Evolutionary conservation across 2,797 vertebrate genomes (phyloP).

Genomic region (Enteromius mattozi): DNA sequence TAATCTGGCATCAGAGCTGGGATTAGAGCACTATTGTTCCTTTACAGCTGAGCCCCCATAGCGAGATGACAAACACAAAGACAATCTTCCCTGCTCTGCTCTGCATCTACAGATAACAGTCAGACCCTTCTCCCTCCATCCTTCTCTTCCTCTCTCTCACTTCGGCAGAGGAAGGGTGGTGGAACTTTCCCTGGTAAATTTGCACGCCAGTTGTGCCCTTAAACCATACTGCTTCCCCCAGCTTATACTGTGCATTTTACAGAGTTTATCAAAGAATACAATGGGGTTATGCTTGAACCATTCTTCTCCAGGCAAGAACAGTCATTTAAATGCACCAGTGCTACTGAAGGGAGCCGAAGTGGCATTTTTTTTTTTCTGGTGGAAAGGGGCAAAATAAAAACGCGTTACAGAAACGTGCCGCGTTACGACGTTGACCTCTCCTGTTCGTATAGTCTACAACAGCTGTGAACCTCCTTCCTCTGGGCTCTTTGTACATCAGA

Average conservation of each 20-base stretch:
- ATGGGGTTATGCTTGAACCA: conserved; percentile 82
- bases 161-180: conserved; percentile 50
- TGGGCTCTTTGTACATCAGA: conserved; percentile 83
- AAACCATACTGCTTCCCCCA: conserved; percentile 76
- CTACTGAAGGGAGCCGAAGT: conserved; percentile 73
- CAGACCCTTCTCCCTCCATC: conserved; percentile 64
- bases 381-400: conserved; percentile 76
- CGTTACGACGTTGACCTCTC: conserved; percentile 83
- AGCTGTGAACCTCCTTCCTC: conserved; percentile 81
- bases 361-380: conserved; percentile 70
- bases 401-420: conserved; percentile 72
- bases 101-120: conserved; percentile 82
- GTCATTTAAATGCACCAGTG: conserved; percentile 81
- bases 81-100: conserved; percentile 80
- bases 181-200: conserved; percentile 82
- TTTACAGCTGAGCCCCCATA: conserved; percentile 77
- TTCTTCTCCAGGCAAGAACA: conserved; percentile 83
- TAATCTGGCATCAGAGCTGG: conserved; percentile 94
- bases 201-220: conserved; percentile 81
- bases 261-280: conserved; percentile 85
- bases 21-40: conserved; percentile 91
- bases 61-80: conserved; percentile 79
- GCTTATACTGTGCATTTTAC: conserved; percentile 79
- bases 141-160: conserved; percentile 46
- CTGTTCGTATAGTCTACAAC: conserved; percentile 81